phyloP scores from a whole-genome alignment of 2,113 vertebrate species.

The Eretmochelys imbricata region DNA sequence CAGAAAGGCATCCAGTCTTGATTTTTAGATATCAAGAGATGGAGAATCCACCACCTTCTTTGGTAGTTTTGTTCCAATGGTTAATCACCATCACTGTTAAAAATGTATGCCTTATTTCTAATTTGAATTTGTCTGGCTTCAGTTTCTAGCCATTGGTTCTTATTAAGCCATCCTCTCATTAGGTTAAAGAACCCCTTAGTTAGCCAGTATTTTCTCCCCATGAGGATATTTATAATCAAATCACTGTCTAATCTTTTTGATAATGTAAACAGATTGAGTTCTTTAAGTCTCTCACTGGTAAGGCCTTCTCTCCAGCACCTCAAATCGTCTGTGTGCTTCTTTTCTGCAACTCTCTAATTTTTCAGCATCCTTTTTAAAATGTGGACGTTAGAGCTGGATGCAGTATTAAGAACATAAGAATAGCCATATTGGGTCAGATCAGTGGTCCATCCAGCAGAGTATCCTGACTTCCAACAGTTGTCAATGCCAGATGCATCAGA shows the following conservation, averaged over 20 bases:
- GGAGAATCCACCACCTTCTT: background rate
- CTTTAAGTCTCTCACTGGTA: background rate
- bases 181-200: background rate
- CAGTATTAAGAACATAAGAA: background rate
- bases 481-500: background rate
- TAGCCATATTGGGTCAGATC: background rate
- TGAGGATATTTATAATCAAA: background rate
- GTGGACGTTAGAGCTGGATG: background rate
- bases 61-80: background rate
- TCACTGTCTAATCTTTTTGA: background rate
- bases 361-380: background rate
- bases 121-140: background rate
- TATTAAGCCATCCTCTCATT: too few relatives aligned
- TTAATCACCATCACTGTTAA: background rate
- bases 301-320: background rate
- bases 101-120: background rate
- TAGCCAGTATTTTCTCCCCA: background rate
- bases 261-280: background rate
- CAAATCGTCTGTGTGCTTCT: background rate
- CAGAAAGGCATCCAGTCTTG: background rate
- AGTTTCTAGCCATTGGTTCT: background rate
- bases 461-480: background rate
- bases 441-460: background rate
- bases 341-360: background rate
- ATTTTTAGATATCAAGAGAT: background rate